Evolutionary conservation across 1,140 invertebrate genomes (phyloP).

Genomic region (Trachymyrmex septentrionalis): DNA sequence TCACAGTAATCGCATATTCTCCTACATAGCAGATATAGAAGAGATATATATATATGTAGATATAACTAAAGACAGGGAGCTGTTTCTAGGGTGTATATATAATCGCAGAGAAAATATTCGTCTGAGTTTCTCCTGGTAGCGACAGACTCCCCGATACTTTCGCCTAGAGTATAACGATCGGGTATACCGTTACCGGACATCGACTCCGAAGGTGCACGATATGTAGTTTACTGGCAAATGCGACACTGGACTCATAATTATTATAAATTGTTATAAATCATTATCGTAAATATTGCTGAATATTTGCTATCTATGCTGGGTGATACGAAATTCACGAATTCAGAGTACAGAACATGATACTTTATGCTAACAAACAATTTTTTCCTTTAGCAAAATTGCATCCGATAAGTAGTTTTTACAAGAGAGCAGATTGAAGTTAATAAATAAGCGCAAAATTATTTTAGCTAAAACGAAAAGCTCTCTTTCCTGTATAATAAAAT

Average conservation of each 20-base stretch:
- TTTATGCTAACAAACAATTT: too few species aligned
- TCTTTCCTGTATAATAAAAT: too few species aligned
- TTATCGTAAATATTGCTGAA: neutral
- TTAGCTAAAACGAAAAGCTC: too few species aligned
- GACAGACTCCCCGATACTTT: slow-evolving; percentile 73
- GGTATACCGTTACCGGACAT: slow-evolving; percentile 67
- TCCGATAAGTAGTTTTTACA: too few species aligned
- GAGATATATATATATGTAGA: too few species aligned
- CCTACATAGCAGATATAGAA: neutral
- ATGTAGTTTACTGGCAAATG: slow-evolving; percentile 24
- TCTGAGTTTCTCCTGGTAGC: slow-evolving; percentile 73
- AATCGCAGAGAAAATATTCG: slow-evolving; percentile 69
- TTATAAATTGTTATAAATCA: neutral
- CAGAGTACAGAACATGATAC: too few species aligned
- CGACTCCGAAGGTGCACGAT: slow-evolving; percentile 37
- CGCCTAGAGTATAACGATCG: slow-evolving; percentile 63
- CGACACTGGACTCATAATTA: neutral
- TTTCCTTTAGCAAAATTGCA: too few species aligned
- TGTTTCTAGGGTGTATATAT: slow-evolving; percentile 65
- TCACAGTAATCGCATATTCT: neutral
- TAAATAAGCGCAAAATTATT: too few species aligned
- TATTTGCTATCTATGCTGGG: neutral
- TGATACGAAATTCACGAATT: too few species aligned
- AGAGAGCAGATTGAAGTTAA: too few species aligned
- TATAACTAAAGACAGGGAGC: slow-evolving; percentile 4